Evolutionary conservation across 2,797 vertebrate species (phyloP).

Genomic region (Morus bassanus): DNA sequence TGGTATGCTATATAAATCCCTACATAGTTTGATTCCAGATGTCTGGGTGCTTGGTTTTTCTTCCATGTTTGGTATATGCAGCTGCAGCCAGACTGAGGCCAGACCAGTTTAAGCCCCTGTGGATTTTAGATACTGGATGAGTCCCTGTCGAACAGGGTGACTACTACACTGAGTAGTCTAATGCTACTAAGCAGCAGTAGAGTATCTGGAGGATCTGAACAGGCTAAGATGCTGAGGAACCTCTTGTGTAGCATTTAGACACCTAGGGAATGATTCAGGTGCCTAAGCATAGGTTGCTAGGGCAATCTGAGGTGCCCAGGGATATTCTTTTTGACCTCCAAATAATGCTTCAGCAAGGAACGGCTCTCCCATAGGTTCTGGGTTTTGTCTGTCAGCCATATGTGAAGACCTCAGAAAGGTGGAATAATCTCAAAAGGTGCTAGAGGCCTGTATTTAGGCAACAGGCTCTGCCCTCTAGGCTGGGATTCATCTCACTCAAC

Average conservation of each 20-base stretch:
- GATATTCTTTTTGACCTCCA: background rate
- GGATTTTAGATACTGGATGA: background rate
- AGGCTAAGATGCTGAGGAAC: background rate
- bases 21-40: background rate
- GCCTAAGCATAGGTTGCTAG: background rate
- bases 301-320: background rate
- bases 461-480: background rate
- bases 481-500: background rate
- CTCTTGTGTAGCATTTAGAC: background rate
- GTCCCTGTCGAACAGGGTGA: background rate
- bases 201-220: background rate
- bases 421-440: background rate
- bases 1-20: background rate
- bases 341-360: background rate
- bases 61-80: background rate
- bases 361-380: background rate
- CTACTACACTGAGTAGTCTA: too few species aligned
- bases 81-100: background rate
- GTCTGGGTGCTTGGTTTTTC: background rate
- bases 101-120: background rate
- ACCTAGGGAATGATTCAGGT: background rate
- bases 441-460: background rate
- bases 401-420: background rate
- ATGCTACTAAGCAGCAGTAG: background rate
- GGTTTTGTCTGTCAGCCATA: background rate